Base-by-base conservation (phyloP, 2,888 invertebrate genomes). In the Lepetodrilus schrolli region DNA sequence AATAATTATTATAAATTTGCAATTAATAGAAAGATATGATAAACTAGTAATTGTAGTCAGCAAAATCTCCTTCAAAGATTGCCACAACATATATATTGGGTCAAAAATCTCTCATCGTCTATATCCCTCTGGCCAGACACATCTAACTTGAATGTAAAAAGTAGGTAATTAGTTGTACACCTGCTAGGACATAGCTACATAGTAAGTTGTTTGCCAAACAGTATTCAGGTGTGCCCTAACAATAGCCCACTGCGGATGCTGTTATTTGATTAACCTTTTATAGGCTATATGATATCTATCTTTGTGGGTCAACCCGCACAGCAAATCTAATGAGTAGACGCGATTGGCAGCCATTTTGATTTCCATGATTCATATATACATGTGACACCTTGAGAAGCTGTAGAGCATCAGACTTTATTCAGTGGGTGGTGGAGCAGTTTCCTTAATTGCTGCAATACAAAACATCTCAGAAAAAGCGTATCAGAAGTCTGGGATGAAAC, bases 291-390 rank as follows among this genome's bases (percentile, higher is more conserved):
- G 58, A 58, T 26, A 58, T 17, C n/a, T 34, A 58, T 58, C 58
- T 58, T 58, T 58, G 20, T 58, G 58, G 30, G 30, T 58, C 58
- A 30, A 23, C 26, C 51, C 51, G 30, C 51, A 58, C 58, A 26
- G 17, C 34, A 30, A 13, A 17, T 30, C 30, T 58, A 58, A 58
- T 58, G 58, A 58, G 58, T 30, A 30, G 34, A 43, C 30, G 26
- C 30, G 34, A 23, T 13, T 17, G 58, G 58, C 58, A 58, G 58
- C 58, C 58, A 58, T 58, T 30, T 58, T 58, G 30, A 30, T 58
- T 58, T 58, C 13, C 43, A 43, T 43, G 13, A 10, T 13, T 37
- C 38, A 10, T 37, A 37, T 37, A 13, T 43, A 13, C 17, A 13
- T 43, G 43, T 43, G 13, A 10, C 13, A 38, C 38, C n/a, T 38